phyloP scores from a whole-genome alignment of 2,797 vertebrate genomes.

The Sebastes matsubarae region DNA sequence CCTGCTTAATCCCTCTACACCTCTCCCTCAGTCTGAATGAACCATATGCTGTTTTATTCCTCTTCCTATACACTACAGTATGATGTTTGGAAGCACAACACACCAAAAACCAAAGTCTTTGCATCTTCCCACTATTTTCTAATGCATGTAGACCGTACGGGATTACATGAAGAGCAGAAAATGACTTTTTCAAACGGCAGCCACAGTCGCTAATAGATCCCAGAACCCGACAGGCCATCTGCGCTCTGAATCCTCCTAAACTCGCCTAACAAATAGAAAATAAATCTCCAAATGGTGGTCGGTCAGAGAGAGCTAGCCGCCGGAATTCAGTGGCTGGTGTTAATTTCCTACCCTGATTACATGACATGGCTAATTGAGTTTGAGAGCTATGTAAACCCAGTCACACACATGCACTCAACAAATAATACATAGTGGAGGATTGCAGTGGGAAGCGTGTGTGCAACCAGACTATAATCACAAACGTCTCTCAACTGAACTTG shows the following conservation, averaged over 20 bases:
- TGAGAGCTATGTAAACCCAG: slow-evolving; percentile 37
- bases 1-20: background rate
- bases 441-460: slow-evolving; percentile 4
- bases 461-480: slow-evolving; percentile 48
- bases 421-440: slow-evolving; percentile 7
- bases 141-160: background rate
- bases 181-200: slow-evolving; percentile 32
- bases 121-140: background rate
- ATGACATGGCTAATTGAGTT: slow-evolving; percentile 62
- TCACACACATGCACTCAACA: slow-evolving; percentile 15
- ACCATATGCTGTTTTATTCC: background rate
- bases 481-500: slow-evolving; percentile 13
- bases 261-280: slow-evolving; percentile 10
- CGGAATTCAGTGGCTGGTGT: slow-evolving; percentile 51
- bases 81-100: background rate
- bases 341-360: slow-evolving; percentile 48
- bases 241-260: slow-evolving; percentile 21
- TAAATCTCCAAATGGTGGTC: slow-evolving; percentile 2
- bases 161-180: slow-evolving; percentile 35
- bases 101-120: background rate
- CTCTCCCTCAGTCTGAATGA: background rate
- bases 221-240: slow-evolving; percentile 22
- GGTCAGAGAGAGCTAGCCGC: background rate
- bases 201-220: slow-evolving; percentile 25
- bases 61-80: background rate